Base-by-base conservation (phyloP, 2,888 invertebrate genomes). In the Taphrorychus bicolor region DNA sequence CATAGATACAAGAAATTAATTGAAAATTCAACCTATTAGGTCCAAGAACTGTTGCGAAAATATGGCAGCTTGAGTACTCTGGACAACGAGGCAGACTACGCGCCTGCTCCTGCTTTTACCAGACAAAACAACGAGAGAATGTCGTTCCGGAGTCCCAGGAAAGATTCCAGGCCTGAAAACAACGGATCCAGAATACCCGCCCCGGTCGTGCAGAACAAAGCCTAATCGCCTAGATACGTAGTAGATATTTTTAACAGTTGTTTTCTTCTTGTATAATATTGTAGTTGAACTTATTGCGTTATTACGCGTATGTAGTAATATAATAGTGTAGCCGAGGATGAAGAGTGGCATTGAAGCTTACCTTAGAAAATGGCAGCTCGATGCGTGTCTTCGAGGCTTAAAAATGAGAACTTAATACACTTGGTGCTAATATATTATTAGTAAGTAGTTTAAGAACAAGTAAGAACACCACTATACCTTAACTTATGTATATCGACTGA, bases 1-100 rank as follows among this genome's bases (percentile, higher is more conserved):
- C n/a, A n/a, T n/a, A n/a, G n/a, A n/a, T n/a, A 32, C 11, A 7
- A 32, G 11, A 32, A 32, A 32, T 32, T 32, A 32, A 32, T 32
- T 45, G 14, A 17, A 1, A 45, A 11, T 2, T 2, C 2, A 57
- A 17, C 19, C 7, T 1, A 19, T 17, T 51, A 71, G 69, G 89
- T 93, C 82, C 91, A 92, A 76, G 89, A 89, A 66, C 78, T 89
- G 40, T 78, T 89, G n/a, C 86, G 85, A 42, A 85, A 88, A 70
- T 89, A 88, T 74, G 85, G 86, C 62, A 83, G 85, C 42, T 83
- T 86, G 66, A 86, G 83, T 2, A 86, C 87, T 51, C 83, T 86
- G 63, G 86, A 87, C 1, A 86, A 88, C 57, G 89, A 87, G 54
- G 87, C 90, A 71, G 90, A 90, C 72, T 87, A 73, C 24, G 69